Conservation (phyloP, 2,888 invertebrate species). For the Stegana nigrithorax region DNA sequence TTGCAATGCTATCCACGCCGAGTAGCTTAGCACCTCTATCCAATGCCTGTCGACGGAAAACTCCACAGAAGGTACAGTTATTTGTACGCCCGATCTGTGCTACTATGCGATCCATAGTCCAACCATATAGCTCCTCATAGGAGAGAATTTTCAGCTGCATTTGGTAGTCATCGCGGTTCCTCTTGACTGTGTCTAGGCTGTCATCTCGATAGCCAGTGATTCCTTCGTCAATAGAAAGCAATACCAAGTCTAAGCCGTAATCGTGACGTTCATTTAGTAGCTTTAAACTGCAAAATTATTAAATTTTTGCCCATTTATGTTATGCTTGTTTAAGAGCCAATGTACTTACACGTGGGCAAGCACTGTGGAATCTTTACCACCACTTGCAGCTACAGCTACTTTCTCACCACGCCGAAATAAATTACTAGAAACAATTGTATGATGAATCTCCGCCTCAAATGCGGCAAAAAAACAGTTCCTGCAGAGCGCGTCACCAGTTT, state of each 20-base stretch:
- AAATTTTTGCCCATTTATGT: not conserved
- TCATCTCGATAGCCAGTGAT: slow-evolving; percentile 97
- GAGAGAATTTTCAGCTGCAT: slow-evolving; percentile 95
- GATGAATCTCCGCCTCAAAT: slow-evolving; percentile 95
- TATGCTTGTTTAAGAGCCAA: not conserved
- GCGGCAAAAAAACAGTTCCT: slow-evolving; percentile 94
- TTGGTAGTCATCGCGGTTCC: slow-evolving; percentile 92
- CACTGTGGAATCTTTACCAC: slow-evolving; percentile 97
- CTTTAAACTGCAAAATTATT: slow-evolving; percentile 72
- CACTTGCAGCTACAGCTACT: slow-evolving; percentile 94
- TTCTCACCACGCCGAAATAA: slow-evolving; percentile 86
- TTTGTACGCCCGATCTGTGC: slow-evolving; percentile 86
- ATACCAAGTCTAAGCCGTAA: slow-evolving; percentile 88
- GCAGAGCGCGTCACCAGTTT: slow-evolving; percentile 91
- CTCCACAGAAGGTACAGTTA: slow-evolving; percentile 97
- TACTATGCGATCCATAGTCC: slow-evolving; percentile 99
- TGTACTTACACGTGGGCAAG: slow-evolving; percentile 80
- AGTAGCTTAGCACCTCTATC: slow-evolving; percentile 93
- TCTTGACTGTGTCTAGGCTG: slow-evolving; percentile 95
- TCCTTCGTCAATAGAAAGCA: slow-evolving; percentile 98
- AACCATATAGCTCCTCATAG: slow-evolving; percentile 97
- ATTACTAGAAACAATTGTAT: slow-evolving; percentile 84
- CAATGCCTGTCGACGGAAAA: slow-evolving; percentile 94
- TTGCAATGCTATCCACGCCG: slow-evolving; percentile 92
- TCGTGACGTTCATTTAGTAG: slow-evolving; percentile 88